Percentiles rank a stretch among this genome's conserved stretches.
Conservation (phyloP, 2,888 invertebrate genomes). For the Microctonus hyperodae region DNA sequence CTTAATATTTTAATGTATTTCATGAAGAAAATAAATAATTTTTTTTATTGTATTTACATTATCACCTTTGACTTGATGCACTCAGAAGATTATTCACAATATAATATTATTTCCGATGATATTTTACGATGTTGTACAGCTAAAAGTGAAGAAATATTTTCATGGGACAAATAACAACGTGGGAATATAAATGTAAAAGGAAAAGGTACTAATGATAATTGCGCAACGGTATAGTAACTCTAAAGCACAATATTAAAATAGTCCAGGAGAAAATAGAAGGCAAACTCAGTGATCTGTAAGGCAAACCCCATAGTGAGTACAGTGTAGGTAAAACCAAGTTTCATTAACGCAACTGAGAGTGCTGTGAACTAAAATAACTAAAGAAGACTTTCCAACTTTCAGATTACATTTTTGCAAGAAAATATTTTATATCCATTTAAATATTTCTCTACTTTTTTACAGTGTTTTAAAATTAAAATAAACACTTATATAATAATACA, state of each 20-base stretch:
- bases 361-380: conserved; percentile 36
- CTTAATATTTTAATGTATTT: too few species aligned
- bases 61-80: background rate
- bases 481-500: too few species aligned
- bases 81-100: background rate
- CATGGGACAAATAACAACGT: conserved; percentile 8
- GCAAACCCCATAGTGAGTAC: conserved; percentile 25
- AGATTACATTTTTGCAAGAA: conserved; percentile 58
- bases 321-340: conserved; percentile 54
- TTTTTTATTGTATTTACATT: background rate
- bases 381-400: conserved; percentile 56
- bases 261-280: conserved; percentile 3
- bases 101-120: background rate
- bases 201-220: conserved; percentile 26
- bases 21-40: too few species aligned
- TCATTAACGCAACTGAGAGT: conserved; percentile 55
- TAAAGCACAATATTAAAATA: conserved; percentile 18
- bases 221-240: conserved; percentile 2
- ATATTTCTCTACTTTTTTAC: too few species aligned
- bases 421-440: conserved; percentile 25
- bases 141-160: background rate
- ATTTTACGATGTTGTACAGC: background rate
- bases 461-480: too few species aligned
- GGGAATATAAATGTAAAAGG: conserved; percentile 13
- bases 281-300: conserved; percentile 16